Conservation (phyloP, 2,888 invertebrate genomes). For the Cybosia mesomella region DNA sequence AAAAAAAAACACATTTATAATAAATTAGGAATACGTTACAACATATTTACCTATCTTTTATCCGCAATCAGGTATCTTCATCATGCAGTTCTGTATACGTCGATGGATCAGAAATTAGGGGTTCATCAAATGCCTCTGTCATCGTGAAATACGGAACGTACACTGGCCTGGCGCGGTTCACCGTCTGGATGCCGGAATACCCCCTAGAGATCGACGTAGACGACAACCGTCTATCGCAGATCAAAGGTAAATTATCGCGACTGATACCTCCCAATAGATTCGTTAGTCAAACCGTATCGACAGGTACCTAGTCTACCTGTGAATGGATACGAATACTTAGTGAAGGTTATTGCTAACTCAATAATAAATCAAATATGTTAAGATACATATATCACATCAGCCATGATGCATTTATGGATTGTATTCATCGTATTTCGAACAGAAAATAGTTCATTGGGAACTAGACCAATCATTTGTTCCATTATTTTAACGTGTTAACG, state of each 20-base stretch:
- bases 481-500: not conserved
- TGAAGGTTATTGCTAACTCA: not conserved
- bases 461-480: not conserved
- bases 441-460: not conserved
- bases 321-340: conserved; percentile 1
- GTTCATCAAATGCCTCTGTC: conserved; percentile 97
- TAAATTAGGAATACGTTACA: no score
- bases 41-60: conserved; percentile 30
- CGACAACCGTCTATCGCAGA: conserved; percentile 96
- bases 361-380: not conserved
- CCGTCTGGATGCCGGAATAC: conserved; percentile 99
- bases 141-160: conserved; percentile 97
- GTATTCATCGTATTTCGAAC: not conserved
- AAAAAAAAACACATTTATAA: no score
- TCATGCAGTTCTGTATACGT: conserved; percentile 98
- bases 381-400: not conserved
- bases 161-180: conserved; percentile 94
- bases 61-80: conserved; percentile 92
- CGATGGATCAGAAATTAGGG: conserved; percentile 97
- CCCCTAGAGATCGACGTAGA: conserved; percentile 96
- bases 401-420: not conserved
- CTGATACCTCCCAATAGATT: conserved; percentile 6
- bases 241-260: conserved; percentile 86
- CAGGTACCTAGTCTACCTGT: conserved; percentile 12
- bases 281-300: conserved; percentile 13